Evolutionary conservation across 2,797 vertebrate species (phyloP), one percentile per base, ranked within the genome.

Genomic region (Danionella dracula): DNA sequence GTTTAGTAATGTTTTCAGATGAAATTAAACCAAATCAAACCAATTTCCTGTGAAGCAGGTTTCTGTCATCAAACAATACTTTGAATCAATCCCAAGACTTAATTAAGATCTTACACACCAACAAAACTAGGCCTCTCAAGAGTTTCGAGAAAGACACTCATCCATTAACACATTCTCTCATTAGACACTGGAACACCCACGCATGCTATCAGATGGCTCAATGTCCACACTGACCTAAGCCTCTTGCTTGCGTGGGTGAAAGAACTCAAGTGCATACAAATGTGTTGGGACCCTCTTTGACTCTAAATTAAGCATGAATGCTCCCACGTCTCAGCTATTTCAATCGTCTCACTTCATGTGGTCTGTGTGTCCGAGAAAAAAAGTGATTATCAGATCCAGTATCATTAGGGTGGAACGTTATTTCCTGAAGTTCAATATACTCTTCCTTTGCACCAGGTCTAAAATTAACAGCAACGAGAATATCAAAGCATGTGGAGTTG

Each of bases 91-190:
- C 49, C 29, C 20, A 56, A 32, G 44, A 48, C 13, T 27, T 12
- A 19, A 65, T 64, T 63, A 63, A 19, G 37, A 63, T 63, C 60
- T 37, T 32, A n/a, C n/a, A n/a, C n/a, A n/a, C n/a, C n/a, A n/a
- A n/a, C 65, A 66, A 66, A 55, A 58, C 41, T 16, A 40, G 54
- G 66, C 42, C 58, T 54, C 48, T 58, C 49, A 42, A 29, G 19
- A 56, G 48, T 57, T 53, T 32, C 66, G 61, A 48, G 45, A 63
- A 50, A 23, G 45, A 64, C 53, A 29, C 59, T 59, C 56, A 29
- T 67, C 80, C 76, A 79, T 59, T 78, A 73, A 77, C 80, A 84
- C 75, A 53, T 81, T 78, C 79, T 74, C 64, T 74, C 77, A 66
- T 71, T 60, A 74, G 68, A 62, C 58, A 73, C 77, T 57, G 56